phyloP scores from a whole-genome alignment of 2,797 vertebrate genomes.

The Dipus sagitta region DNA sequence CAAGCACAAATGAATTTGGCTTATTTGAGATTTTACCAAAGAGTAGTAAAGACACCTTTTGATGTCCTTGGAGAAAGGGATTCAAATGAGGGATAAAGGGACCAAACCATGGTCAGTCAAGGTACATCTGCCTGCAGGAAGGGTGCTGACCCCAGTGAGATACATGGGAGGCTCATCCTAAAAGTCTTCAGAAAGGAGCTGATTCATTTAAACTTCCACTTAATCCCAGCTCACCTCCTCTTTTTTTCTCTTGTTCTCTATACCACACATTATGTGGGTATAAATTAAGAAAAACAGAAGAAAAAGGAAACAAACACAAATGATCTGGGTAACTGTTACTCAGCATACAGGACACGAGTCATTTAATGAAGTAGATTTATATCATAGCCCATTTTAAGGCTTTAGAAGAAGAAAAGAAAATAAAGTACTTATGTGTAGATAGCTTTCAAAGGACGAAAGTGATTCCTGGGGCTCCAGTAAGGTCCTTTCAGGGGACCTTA shows the following conservation, averaged over 20 bases:
- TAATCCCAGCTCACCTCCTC: neutral
- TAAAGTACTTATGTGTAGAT: too few species aligned
- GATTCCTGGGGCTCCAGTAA: neutral
- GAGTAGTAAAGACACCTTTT: neutral
- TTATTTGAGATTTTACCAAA: neutral
- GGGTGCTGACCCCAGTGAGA: neutral
- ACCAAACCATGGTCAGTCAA: neutral
- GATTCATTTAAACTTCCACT: neutral
- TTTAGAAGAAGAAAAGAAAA: neutral
- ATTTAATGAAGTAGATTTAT: slow-evolving; percentile 37
- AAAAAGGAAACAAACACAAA: neutral
- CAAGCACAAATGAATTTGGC: neutral
- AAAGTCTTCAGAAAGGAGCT: neutral
- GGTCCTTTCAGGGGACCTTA: neutral
- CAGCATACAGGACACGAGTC: neutral
- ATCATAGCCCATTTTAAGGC: neutral
- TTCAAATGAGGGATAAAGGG: neutral
- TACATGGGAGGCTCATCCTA: neutral
- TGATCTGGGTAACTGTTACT: neutral
- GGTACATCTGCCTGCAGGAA: neutral
- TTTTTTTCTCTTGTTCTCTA: neutral
- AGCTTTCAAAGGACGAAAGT: neutral
- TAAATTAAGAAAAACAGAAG: neutral
- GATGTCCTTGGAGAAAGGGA: neutral
- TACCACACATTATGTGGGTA: neutral